Base-by-base conservation (phyloP, 53 echinoderm and acorn worm genomes). In the Zoroaster sp. region DNA sequence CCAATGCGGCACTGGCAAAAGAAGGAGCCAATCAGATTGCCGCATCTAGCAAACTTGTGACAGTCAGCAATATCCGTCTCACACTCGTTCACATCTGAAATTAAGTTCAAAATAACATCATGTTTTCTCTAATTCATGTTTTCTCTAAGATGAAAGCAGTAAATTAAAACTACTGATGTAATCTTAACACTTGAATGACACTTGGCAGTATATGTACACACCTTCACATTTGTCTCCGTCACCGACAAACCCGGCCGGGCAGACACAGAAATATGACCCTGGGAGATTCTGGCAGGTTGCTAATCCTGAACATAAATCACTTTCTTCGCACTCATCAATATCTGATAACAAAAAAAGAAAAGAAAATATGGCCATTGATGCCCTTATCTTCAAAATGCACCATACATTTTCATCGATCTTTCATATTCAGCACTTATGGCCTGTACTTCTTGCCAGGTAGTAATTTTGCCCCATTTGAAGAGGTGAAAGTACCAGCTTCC, bases 1-100 rank as follows among this genome's bases (percentile, higher is more conserved):
- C 99, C 99, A 41, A 66, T 80, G 31, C 51, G 85, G 75, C 99
- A 99, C 71, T 99, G 99, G 68, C 99, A 99, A 90, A 96, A 94
- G 87, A 74, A 99, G 13, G 99, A 96, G 35, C 99, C 99, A 75
- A 94, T 83, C 41, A 96, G 75, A 83, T 99, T 99, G 75, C 96
- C 96, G 51, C 99, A 99, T 76, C 94, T 72, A 25, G 99, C 96
- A 77, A 89, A 75, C 18, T 68, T 86, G 35, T 92, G 92, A 52
- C 99, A 99, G 68, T 96, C 93, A 30, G 92, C 78, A 6, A 83
- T 66, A 15, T 75, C 82, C 2, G 86, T 78, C 4, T 87, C 88
- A 67, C 99, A 99, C 45, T 99, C 99, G 59, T 99, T 89, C 3
- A 99, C 78, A 87, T 99, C 99, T 99, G 75, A 15, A 55, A 87